Base-by-base conservation (phyloP, 2,113 vertebrate species). In the Lasiurus cinereus region DNA sequence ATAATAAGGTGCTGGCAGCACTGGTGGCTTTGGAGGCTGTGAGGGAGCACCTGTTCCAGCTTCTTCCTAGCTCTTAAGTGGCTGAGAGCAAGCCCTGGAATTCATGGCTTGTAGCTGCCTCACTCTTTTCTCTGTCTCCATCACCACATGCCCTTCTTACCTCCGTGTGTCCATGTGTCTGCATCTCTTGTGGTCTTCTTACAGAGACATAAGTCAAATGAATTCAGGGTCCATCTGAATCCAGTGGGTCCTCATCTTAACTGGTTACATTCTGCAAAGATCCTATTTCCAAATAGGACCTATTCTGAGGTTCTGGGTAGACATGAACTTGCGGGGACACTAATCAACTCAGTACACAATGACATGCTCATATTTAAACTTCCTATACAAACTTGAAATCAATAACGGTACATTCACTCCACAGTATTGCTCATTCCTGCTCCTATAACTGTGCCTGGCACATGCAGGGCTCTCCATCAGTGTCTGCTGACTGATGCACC, bases 41-140 rank as follows among this genome's bases (percentile, higher is more conserved):
- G 19, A 21, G 46, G 24, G 19, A 52, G 12, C 66, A 50, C 24
- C 29, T 82, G 31, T 22, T 19, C 33, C 9, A 1, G 22, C 29
- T 9, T 39, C 43, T 39, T 48, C 73, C 90, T 83, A 11, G 7
- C 15, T 88, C 29, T 27, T 6, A 0, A 0, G 0, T 8, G 52
- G 15, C 4, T 12, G 64, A 56, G 0, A 2, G 91, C 31, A 33
- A 3, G 11, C 62, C 36, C 59, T 18, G 59, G 15, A 24, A 48
- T 6, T 31, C 21, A 1, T 14, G 15, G 59, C 29, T 76, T 29
- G 0, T 0, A 0, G 36, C 22, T n/a, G 11, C n/a, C 3, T 18
- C 16, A 5, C 52, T 56, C 31, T 69, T 59, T 21, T 1, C 16
- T 39, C n/a, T 39, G 72, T 85, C 36, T 59, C 64, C 13, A 10